Evolutionary conservation across 2,888 invertebrate species (phyloP), one percentile per base, ranked within the genome.

Genomic region (Lycocerus yunnanus): DNA sequence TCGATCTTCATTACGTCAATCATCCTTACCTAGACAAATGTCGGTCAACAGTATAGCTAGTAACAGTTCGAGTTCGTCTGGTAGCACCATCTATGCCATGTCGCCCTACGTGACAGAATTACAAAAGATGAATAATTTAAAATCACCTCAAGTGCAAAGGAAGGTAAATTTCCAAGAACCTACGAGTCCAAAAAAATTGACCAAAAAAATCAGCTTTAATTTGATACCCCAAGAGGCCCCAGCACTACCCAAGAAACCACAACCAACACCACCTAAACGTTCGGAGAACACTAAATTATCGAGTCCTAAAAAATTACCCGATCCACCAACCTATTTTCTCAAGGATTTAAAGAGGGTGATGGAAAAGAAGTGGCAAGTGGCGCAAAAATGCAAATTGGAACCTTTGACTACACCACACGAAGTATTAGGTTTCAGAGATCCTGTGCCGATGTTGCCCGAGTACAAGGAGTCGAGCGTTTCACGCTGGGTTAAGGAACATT

Each of bases 301-400:
- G 1, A 94, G 94, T 9, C 95, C 94, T 3, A 94, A 94, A 84
- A 93, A 94, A 81, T 86, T 95, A 21, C 90, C 91, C 0, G 94
- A 94, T 82, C 94, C 95, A 2, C 94, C 94, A 0, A 92, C 92
- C 20, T 95, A 95, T 74, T 97, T 97, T 84, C 88, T 97, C 63
- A 94, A 94, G 84, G 97, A 97, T 85, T 88, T 97, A 66, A 97
- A 97, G 84, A 90, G 96, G 69, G 97, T 97, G 0, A 97, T 97
- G 95, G 91, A 95, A 79, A 96, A 96, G 84, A 97, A 97, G 83
- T 95, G 95, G 95, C 95, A 96, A 83, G 96, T 97, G 0, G 96
- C 97, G 3, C 96, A 97, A 84, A 97, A 97, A 84, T 96, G 97
- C 84, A 95, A 96, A 86, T 88, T 94, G 18, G 96, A 97, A 85